phyloP scores from a whole-genome alignment of 2,113 vertebrate species.

The Tylochromis polylepis region DNA sequence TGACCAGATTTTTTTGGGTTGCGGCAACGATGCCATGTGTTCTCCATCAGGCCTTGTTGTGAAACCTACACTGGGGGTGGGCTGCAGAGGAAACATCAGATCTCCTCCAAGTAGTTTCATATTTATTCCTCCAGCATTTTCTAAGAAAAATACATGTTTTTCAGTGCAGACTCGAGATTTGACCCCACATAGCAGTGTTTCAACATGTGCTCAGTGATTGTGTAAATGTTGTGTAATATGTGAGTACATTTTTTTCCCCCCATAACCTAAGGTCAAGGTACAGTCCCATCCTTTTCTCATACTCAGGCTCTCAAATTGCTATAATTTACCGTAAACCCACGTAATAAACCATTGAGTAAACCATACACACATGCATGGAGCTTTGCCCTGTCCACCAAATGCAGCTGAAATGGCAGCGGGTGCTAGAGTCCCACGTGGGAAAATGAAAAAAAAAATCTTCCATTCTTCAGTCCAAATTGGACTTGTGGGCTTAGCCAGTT shows the following conservation, averaged over 20 bases:
- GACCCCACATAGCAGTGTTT: background rate
- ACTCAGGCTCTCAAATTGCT: background rate
- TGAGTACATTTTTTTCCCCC: background rate
- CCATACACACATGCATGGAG: background rate
- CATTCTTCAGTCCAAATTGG: conserved; percentile 8
- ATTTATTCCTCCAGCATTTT: background rate
- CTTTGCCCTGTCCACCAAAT: conserved; percentile 3
- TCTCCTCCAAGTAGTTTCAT: background rate
- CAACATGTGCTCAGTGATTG: background rate
- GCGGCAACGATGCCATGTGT: conserved; percentile 49
- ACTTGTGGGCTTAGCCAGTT: background rate
- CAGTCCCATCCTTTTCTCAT: background rate
- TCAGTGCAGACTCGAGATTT: background rate
- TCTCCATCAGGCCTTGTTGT: conserved; percentile 51
- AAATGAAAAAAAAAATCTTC: conserved; percentile 6
- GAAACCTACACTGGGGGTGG: conserved; percentile 18
- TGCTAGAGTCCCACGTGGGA: conserved; percentile 35
- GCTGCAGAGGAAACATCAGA: conserved; percentile 45
- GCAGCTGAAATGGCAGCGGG: conserved; percentile 39
- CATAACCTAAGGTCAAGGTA: background rate
- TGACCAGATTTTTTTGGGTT: conserved; percentile 22
- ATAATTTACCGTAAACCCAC: background rate
- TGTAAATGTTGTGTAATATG: background rate
- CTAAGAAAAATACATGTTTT: conserved; percentile 7
- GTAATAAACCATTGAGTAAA: background rate